A percentile compares a stretch with the other conserved stretches of the same genome.
Conservation (phyloP, 2,113 vertebrate species). For the Ptilorrhoa leucosticta region DNA sequence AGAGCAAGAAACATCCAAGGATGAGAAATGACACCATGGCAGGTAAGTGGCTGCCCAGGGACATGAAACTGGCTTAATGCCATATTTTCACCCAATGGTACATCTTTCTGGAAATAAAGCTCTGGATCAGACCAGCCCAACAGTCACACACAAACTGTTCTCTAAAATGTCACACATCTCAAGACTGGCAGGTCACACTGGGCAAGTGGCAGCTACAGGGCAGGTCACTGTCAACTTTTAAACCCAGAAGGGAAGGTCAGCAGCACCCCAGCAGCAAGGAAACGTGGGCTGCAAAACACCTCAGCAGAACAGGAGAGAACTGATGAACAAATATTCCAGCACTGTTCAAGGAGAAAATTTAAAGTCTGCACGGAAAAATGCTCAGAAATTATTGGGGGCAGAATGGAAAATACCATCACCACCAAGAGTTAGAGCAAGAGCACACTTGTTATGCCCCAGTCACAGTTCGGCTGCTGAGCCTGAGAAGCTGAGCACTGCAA, state of each 20-base stretch:
- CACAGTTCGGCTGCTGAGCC: not conserved
- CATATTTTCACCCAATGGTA: fast-evolving
- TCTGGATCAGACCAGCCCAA: not conserved
- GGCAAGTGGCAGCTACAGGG: not conserved
- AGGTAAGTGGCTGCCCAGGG: not conserved
- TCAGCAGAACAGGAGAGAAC: not conserved
- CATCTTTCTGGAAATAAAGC: not conserved
- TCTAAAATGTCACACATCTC: not conserved
- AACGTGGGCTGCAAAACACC: fast-evolving
- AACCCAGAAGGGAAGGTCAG: not conserved
- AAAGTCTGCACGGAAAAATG: not conserved
- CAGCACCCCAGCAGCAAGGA: not conserved
- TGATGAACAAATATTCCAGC: not conserved
- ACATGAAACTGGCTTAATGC: not conserved
- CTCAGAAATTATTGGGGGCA: not conserved
- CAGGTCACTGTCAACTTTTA: not conserved
- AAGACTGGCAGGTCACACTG: not conserved
- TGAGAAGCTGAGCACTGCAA: not conserved
- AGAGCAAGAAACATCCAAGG: not conserved
- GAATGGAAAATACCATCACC: not conserved
- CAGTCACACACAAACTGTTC: not conserved
- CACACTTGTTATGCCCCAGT: not conserved
- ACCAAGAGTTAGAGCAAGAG: not conserved
- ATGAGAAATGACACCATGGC: fast-evolving
- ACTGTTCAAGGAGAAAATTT: not conserved